Conservation (phyloP, 2,888 invertebrate species). For the Perizoma affinitatum region DNA sequence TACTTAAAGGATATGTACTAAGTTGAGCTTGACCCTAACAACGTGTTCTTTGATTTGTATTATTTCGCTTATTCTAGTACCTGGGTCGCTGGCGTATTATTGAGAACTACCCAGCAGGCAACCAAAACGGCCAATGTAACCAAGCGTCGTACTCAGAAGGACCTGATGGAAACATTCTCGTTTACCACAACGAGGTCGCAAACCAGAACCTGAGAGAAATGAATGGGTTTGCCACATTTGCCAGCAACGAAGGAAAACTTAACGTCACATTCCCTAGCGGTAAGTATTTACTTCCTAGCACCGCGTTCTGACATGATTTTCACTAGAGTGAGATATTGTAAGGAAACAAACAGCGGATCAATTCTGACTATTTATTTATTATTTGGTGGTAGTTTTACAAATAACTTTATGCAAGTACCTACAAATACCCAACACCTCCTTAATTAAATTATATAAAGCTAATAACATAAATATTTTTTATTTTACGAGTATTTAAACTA, state of each 20-base stretch:
- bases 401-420: no score
- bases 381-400: no score
- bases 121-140: conserved; percentile 51
- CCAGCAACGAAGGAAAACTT: conserved; percentile 79
- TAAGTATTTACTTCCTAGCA: conserved; percentile 32
- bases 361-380: no score
- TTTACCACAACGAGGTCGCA: conserved; percentile 59
- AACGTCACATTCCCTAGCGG: conserved; percentile 65
- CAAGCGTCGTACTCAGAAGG: conserved; percentile 70
- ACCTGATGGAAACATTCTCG: conserved; percentile 45
- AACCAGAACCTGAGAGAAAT: conserved; percentile 76
- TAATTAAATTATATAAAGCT: no score
- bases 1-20: no score
- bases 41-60: not conserved
- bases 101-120: conserved; percentile 48
- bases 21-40: no score
- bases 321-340: no score
- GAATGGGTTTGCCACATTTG: conserved; percentile 73
- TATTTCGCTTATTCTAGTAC: conserved; percentile 45
- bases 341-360: no score
- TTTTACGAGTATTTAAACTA: no score
- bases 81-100: conserved; percentile 51
- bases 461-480: no score
- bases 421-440: no score
- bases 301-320: no score